phyloP scores from a whole-genome alignment of 2,888 invertebrate species.

The Sceliomorpha sp. region DNA sequence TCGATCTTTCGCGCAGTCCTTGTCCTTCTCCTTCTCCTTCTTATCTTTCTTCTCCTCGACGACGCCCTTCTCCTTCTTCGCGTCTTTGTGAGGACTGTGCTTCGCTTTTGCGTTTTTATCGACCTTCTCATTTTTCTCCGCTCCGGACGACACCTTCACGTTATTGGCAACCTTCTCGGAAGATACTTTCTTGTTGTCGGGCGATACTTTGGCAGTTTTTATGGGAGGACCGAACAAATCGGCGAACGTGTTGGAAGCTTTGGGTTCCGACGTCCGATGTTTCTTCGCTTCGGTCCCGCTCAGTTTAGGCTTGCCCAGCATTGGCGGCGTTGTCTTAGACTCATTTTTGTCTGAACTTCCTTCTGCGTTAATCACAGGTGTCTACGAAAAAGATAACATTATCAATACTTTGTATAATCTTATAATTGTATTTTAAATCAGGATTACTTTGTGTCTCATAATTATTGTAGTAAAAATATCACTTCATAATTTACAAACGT shows the following conservation, averaged over 20 bases:
- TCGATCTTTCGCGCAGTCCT: slow-evolving; percentile 81
- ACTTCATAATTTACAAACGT: too few relatives aligned
- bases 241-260: slow-evolving; percentile 85
- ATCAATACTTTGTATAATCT: too few relatives aligned
- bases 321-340: slow-evolving; percentile 82
- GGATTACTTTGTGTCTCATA: too few relatives aligned
- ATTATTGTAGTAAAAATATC: too few relatives aligned
- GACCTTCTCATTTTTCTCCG: slow-evolving; percentile 83
- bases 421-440: too few relatives aligned
- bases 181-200: slow-evolving; percentile 84
- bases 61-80: slow-evolving; percentile 79
- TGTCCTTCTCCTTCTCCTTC: slow-evolving; percentile 82
- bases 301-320: slow-evolving; percentile 87
- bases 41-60: slow-evolving; percentile 81
- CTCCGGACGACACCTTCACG: slow-evolving; percentile 70
- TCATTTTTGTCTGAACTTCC: slow-evolving; percentile 83
- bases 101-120: slow-evolving; percentile 80
- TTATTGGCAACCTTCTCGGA: slow-evolving; percentile 73
- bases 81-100: slow-evolving; percentile 83
- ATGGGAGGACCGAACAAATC: slow-evolving; percentile 92
- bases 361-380: slow-evolving; percentile 80
- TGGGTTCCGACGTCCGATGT: slow-evolving; percentile 77
- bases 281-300: slow-evolving; percentile 81
- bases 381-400: too few relatives aligned
- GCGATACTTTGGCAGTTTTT: slow-evolving; percentile 87